A percentile compares a stretch with the other conserved stretches of the same genome.
phyloP scores from a whole-genome alignment of 2,888 invertebrate genomes.

The Candidula unifasciata region DNA sequence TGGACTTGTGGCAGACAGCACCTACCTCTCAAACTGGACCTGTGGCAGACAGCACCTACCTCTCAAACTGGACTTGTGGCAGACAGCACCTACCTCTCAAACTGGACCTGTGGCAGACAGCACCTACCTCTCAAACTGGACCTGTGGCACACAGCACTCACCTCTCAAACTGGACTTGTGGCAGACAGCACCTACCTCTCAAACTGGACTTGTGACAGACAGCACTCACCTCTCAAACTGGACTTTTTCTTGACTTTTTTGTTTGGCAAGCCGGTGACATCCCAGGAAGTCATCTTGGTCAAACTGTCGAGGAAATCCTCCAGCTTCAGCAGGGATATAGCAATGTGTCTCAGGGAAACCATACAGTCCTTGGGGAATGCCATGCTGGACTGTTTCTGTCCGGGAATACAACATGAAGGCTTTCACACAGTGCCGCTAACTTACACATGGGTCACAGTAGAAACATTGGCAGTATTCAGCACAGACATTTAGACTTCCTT shows the following conservation, averaged over 20 bases:
- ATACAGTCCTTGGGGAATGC: conserved; percentile 62
- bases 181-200: not conserved
- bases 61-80: not conserved
- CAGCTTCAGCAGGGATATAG: conserved; percentile 66
- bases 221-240: conserved; percentile 70
- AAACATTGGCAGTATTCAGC: no score
- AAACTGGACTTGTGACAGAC: not conserved
- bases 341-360: conserved; percentile 65
- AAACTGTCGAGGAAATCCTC: conserved; percentile 71
- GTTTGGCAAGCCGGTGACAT: conserved; percentile 65
- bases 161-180: not conserved
- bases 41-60: no score
- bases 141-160: not conserved
- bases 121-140: not conserved
- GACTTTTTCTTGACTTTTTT: conserved; percentile 67
- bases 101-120: not conserved
- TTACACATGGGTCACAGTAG: no score
- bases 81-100: not conserved
- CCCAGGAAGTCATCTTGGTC: conserved; percentile 69
- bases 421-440: no score
- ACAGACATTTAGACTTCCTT: no score
- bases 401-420: no score
- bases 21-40: no score
- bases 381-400: conserved; percentile 44
- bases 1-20: no score